Evolutionary conservation across 30 jellyfish, hydroid and myxozoan genomes (phyloP).

Genomic region (Aurelia coerulea): DNA sequence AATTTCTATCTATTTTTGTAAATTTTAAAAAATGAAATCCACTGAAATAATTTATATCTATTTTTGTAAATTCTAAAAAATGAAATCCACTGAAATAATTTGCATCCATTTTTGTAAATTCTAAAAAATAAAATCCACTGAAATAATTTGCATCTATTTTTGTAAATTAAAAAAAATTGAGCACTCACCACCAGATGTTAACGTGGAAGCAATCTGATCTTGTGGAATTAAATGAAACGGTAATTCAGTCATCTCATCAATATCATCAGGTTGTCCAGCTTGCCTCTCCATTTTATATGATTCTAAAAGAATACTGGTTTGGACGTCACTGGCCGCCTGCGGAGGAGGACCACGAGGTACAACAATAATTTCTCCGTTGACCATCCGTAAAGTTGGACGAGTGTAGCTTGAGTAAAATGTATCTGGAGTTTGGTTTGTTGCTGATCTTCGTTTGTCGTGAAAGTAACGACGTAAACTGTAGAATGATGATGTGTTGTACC

Average conservation of each 20-base stretch:
- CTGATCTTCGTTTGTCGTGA: slow-evolving; percentile 17
- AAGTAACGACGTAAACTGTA: slow-evolving; percentile 40
- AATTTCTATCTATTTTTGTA: too few species aligned
- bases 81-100: not conserved
- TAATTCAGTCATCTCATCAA: slow-evolving; percentile 21
- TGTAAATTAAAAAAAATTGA: too few species aligned
- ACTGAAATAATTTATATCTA: too few species aligned
- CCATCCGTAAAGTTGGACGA: slow-evolving; percentile 60
- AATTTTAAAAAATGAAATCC: too few species aligned
- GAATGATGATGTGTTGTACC: slow-evolving; percentile 35
- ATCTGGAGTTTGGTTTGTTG: slow-evolving; percentile 42
- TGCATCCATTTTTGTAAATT: too few species aligned
- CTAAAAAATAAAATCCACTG: not conserved
- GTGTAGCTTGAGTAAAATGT: slow-evolving; percentile 47
- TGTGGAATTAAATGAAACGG: slow-evolving; percentile 60
- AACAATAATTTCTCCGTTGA: slow-evolving; percentile 60
- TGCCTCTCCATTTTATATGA: slow-evolving; percentile 6
- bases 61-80: too few species aligned
- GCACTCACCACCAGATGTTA: slow-evolving; percentile 29
- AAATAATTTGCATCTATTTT: too few species aligned
- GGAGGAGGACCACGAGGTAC: slow-evolving; percentile 48
- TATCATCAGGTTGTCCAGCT: not conserved
- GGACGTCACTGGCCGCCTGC: slow-evolving; percentile 29
- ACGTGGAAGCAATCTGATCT: slow-evolving; percentile 14
- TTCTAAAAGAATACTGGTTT: slow-evolving; percentile 15